phyloP scores from a whole-genome alignment of 2,113 vertebrate genomes.

The Garra rufa region DNA sequence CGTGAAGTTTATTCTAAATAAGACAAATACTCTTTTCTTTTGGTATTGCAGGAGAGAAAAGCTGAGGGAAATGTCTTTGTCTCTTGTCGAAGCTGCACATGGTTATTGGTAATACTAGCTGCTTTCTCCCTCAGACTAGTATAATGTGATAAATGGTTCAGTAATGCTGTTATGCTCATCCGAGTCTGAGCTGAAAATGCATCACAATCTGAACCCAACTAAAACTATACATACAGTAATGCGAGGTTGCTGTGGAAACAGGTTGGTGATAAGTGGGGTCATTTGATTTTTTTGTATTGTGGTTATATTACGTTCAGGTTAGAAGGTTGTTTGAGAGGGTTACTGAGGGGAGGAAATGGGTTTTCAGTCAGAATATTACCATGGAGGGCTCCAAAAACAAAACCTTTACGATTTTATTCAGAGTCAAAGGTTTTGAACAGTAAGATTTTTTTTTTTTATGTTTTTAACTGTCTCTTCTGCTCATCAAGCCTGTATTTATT shows the following conservation, averaged over 20 bases:
- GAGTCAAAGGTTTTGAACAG: no score
- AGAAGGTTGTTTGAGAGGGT: conserved; percentile 1
- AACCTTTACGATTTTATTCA: not conserved
- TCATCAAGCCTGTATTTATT: no score
- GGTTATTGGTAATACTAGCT: not conserved
- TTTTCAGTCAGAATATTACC: not conserved
- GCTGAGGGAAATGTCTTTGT: not conserved
- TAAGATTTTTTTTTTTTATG: no score
- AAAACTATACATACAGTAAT: conserved; percentile 2
- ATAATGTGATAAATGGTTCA: conserved; percentile 45
- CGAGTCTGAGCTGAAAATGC: not conserved
- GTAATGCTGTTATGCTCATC: conserved; percentile 20
- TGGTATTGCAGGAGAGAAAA: not conserved
- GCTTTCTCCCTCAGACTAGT: conserved; percentile 13
- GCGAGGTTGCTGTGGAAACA: conserved; percentile 14
- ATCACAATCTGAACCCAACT: conserved; percentile 4
- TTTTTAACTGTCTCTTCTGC: no score
- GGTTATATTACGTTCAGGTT: conserved; percentile 23
- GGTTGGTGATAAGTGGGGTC: conserved; percentile 26
- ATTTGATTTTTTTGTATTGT: conserved; percentile 40
- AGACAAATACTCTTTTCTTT: not conserved
- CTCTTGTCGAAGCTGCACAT: not conserved
- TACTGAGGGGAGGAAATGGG: not conserved
- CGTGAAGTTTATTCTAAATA: not conserved
- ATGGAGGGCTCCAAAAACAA: not conserved